Evolutionary conservation across 92 coral and sea anemone genomes (phyloP).

Genomic region (Phymanthus crucifer): DNA sequence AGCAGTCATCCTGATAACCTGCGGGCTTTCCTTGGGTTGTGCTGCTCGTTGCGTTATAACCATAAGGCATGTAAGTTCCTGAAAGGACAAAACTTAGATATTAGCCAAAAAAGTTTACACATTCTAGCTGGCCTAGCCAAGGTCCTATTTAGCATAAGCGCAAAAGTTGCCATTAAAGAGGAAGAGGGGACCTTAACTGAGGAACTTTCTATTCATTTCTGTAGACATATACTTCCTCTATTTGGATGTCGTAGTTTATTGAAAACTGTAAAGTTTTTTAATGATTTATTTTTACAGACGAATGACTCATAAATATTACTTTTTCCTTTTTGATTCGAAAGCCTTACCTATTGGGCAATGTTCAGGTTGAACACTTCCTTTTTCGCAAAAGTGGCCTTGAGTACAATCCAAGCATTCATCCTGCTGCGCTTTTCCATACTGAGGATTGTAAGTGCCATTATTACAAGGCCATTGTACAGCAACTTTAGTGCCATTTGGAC

Average conservation of each 20-base stretch:
- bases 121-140: too few relatives aligned
- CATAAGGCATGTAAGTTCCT: constrained; percentile 97
- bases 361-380: constrained; percentile 86
- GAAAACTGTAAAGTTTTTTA: too few relatives aligned
- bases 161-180: too few relatives aligned
- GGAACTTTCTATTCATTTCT: too few relatives aligned
- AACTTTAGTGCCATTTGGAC: constrained; percentile 86
- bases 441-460: constrained; percentile 90
- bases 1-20: constrained; percentile 78
- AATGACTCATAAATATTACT: too few relatives aligned
- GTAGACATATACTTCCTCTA: too few relatives aligned
- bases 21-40: constrained; percentile 70
- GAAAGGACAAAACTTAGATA: background rate
- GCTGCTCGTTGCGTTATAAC: constrained; percentile 52
- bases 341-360: constrained; percentile 91
- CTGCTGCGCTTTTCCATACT: constrained; percentile 65
- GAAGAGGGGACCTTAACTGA: too few relatives aligned
- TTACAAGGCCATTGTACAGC: constrained; percentile 94
- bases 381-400: constrained; percentile 95
- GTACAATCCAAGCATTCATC: constrained; percentile 82
- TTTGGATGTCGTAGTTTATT: too few relatives aligned
- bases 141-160: too few relatives aligned
- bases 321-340: background rate
- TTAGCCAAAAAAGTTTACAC: background rate
- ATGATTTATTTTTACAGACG: too few relatives aligned